These are phyloP conservation scores for Spilosoma lubricipeda DNA, from an alignment of 2,888 invertebrate species.

Conservation along the genomic window DNA sequence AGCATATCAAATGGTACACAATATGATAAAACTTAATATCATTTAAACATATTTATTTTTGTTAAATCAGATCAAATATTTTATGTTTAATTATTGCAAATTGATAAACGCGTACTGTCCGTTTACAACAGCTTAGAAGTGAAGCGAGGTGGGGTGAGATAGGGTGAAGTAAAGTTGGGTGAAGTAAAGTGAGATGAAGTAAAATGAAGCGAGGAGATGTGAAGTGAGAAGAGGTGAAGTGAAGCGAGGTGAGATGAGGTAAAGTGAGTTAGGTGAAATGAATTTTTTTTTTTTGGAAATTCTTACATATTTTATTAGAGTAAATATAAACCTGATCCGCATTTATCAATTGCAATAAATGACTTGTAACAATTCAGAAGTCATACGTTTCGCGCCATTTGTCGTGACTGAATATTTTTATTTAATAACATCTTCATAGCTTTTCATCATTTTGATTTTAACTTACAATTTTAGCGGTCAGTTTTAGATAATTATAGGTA, in stretches of 20 bases:
- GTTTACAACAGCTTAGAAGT: not conserved
- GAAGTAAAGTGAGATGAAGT: too few relatives aligned
- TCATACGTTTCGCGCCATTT: not conserved
- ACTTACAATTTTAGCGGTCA: not conserved
- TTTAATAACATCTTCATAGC: not conserved
- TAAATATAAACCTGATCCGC: not conserved
- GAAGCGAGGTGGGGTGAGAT: too few relatives aligned
- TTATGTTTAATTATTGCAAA: not conserved
- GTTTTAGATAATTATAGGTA: not conserved
- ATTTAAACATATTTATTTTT: constrained; percentile 20
- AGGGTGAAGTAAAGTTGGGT: too few relatives aligned
- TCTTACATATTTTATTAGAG: not conserved
- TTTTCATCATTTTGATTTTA: not conserved
- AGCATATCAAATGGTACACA: constrained; percentile 27
- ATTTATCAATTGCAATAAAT: not conserved
- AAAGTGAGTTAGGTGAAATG: too few relatives aligned
- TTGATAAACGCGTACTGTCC: not conserved
- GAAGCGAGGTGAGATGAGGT: too few relatives aligned
- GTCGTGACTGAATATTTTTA: not conserved
- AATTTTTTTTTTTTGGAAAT: too few relatives aligned
- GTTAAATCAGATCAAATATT: constrained; percentile 28
- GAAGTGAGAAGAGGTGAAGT: not conserved
- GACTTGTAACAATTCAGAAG: not conserved
- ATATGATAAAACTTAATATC: constrained; percentile 31
- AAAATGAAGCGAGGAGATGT: too few relatives aligned